These are phyloP conservation scores for Cebuella pygmaea DNA, from an alignment of 2,797 vertebrate species.

Conservation along the genomic window DNA sequence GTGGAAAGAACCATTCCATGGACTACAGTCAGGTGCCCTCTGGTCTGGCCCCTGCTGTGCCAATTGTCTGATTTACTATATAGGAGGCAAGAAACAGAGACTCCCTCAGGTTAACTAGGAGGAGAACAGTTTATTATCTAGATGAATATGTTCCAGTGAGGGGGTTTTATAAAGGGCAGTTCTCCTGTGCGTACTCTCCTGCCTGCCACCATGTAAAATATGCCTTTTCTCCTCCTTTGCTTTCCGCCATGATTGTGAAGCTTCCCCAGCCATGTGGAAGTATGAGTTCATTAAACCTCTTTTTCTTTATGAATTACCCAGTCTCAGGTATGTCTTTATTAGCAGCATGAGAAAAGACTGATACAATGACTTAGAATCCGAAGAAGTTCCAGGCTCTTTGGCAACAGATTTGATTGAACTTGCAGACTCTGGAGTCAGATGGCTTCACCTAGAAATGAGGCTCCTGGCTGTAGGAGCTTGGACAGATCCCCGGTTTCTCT, in stretches of 20 bases:
- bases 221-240: background rate
- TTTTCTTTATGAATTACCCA: background rate
- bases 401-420: background rate
- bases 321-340: background rate
- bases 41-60: background rate
- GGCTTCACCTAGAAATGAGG: background rate
- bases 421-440: background rate
- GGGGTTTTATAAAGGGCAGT: background rate
- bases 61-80: background rate
- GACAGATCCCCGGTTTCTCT: background rate
- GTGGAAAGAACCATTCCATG: background rate
- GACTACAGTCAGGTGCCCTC: background rate
- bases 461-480: background rate
- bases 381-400: background rate
- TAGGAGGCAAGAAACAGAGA: background rate
- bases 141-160: fast-evolving
- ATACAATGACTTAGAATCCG: background rate
- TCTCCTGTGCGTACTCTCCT: background rate
- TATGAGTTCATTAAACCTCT: background rate
- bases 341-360: background rate
- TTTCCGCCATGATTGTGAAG: background rate
- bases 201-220: background rate
- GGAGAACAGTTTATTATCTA: background rate
- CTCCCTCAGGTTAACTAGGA: background rate
- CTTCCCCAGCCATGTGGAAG: background rate